phyloP scores from a whole-genome alignment of 2,797 vertebrate genomes.

The Morus bassanus region DNA sequence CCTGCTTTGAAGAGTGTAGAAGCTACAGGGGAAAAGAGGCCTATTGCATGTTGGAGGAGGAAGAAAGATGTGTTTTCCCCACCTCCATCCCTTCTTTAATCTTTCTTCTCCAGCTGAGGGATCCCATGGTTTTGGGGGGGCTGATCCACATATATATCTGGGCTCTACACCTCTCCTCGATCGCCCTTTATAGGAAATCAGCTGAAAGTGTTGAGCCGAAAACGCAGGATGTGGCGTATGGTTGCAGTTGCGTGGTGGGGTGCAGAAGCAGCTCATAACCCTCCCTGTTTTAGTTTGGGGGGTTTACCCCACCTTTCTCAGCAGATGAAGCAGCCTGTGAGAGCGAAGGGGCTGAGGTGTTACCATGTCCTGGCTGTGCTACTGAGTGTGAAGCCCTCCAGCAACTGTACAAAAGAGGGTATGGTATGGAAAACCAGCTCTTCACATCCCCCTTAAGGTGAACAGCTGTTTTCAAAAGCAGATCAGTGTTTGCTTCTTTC shows the following conservation, averaged over 20 bases:
- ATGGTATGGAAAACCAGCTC: not conserved
- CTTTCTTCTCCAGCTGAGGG: not conserved
- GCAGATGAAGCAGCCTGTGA: not conserved
- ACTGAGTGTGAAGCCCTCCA: not conserved
- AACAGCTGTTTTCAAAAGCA: not conserved
- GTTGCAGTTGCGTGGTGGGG: accelerated
- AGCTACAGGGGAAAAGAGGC: not conserved
- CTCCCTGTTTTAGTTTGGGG: not conserved
- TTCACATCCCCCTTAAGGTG: not conserved
- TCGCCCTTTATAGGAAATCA: not conserved
- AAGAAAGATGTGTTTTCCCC: not conserved
- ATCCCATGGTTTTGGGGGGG: not conserved
- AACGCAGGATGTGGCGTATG: not conserved
- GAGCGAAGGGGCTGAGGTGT: not conserved
- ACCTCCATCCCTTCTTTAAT: not conserved
- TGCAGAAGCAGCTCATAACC: not conserved
- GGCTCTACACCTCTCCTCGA: not conserved
- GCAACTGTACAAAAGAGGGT: not conserved
- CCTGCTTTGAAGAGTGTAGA: not conserved
- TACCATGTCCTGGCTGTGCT: not conserved
- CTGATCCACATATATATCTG: not conserved
- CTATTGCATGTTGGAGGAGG: not conserved
- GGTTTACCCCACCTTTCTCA: not conserved
- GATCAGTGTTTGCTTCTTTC: not conserved
- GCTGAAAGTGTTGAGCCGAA: not conserved